Conservation (phyloP, 1,140 invertebrate genomes). For the Cyphomyrmex costatus region DNA sequence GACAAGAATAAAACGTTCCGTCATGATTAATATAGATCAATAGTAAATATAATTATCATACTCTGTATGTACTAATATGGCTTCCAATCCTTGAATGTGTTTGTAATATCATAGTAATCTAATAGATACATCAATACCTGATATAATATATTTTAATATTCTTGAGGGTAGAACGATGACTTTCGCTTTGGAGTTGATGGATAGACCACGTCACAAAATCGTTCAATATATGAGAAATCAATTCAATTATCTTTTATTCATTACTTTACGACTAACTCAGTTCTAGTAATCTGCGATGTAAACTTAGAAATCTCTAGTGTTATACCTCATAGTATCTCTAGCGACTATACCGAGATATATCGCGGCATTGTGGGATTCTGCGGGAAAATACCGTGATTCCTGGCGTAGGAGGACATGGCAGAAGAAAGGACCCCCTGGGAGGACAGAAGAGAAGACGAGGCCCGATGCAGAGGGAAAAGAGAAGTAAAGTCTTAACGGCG, state of each 20-base stretch:
- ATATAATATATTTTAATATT: background rate
- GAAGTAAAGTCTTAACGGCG: conserved; percentile 73
- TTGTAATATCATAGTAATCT: background rate
- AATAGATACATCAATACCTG: background rate
- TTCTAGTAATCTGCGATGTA: background rate
- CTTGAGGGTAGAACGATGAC: background rate
- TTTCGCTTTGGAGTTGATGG: conserved; percentile 18
- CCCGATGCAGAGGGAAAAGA: conserved; percentile 67
- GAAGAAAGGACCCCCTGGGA: conserved; percentile 43
- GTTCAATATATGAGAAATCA: background rate
- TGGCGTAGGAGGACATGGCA: conserved; percentile 58
- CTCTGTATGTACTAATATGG: background rate
- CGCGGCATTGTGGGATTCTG: conserved; percentile 9
- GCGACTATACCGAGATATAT: conserved; percentile 38
- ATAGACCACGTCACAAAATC: background rate
- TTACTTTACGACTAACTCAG: background rate
- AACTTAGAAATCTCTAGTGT: background rate
- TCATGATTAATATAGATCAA: background rate
- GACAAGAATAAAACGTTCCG: background rate
- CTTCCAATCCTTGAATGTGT: background rate
- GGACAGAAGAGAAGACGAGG: conserved; percentile 74
- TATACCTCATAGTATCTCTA: too few relatives aligned
- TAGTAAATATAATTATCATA: background rate
- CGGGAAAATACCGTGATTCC: conserved; percentile 31
- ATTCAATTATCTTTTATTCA: background rate